Evolutionary conservation across 2,113 vertebrate species (phyloP).

Genomic region (Siniperca knerii): DNA sequence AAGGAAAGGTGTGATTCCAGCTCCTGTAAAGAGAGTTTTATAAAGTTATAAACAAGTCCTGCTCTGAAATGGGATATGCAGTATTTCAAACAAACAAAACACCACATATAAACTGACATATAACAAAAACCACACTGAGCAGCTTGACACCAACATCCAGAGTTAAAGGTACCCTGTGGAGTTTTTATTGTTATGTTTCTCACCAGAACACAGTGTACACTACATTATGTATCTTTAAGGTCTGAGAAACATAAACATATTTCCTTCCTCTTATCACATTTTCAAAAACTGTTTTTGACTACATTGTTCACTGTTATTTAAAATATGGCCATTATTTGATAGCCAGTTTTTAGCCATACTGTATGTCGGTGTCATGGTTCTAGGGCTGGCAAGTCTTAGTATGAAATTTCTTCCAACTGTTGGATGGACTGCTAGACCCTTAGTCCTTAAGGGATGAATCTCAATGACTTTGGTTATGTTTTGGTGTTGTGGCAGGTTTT

Average conservation of each 20-base stretch:
- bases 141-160: background rate
- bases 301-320: background rate
- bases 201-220: constrained; percentile 26
- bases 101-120: background rate
- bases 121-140: background rate
- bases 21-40: background rate
- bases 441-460: background rate
- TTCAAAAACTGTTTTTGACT: background rate
- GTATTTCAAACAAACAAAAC: background rate
- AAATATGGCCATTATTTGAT: background rate
- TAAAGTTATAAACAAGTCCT: background rate
- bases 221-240: background rate
- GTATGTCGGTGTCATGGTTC: background rate
- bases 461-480: background rate
- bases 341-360: too few relatives aligned
- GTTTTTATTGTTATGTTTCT: constrained; percentile 11
- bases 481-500: background rate
- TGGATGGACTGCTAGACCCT: background rate
- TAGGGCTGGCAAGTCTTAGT: background rate
- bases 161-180: background rate
- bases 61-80: background rate
- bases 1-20: background rate
- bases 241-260: background rate
- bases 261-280: background rate
- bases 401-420: background rate